Base-by-base conservation (phyloP, 2,113 vertebrate genomes). In the Pholis gunnellus region DNA sequence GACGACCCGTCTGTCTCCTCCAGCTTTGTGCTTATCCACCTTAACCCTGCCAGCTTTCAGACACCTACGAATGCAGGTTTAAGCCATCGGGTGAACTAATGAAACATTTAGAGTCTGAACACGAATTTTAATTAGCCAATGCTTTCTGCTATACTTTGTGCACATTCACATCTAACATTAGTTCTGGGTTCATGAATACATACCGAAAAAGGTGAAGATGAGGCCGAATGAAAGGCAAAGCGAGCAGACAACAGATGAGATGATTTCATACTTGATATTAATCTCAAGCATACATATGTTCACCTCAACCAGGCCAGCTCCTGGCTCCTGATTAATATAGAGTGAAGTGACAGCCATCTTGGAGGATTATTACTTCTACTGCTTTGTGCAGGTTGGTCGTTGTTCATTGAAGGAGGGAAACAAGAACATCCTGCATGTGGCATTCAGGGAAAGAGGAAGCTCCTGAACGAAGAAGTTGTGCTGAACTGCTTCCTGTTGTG, bases 121-220 rank as follows among this genome's bases (percentile, higher is more conserved):
- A 60, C 31, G 11, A 46, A 29, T 20, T 29, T 34, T 15, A 11
- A 34, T 14, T 18, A 25, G 2, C 20, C 44, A 3, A 14, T 50
- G 7, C 6, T 64, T 17, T 17, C 36, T 25, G 57, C 9, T 44
- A 15, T n/a, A 29, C 34, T 6, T 3, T 59, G 22, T 14, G 18
- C 2, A 22, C 29, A 42, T 22, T 29, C 1, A 42, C 34, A 42
- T 31, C 29, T 64, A 44, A n/a, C 25, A 15, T 18, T 6, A 31
- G 3, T 11, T 61, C 18, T 22, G 18, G 13, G 6, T 5, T 25
- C 17, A 60, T 25, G 66, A 52, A 73, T 81, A 93, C 96, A 75
- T 94, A 98, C 97, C 97, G 0, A 97, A 95, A 84, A 97, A 97
- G 89, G 96, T 96, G 91, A 96, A 97, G 94, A 97, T 89, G 85